Conservation (phyloP, 37 sponge, comb jelly and placozoan genomes). For the Amphimedon queenslandica region DNA sequence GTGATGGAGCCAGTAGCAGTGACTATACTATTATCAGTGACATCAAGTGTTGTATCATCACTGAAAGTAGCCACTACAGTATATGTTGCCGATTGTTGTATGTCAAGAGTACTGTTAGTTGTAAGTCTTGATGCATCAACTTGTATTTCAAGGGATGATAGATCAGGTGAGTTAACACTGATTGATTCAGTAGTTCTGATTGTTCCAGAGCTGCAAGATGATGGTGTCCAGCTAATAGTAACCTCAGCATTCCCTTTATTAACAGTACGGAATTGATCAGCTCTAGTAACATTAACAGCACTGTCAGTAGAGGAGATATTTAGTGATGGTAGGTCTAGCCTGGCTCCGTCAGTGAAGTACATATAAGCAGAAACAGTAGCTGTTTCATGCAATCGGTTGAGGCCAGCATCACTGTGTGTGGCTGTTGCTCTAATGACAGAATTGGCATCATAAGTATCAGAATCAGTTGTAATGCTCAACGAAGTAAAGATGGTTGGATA, state of each 20-base stretch:
- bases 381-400: background rate
- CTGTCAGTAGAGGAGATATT: background rate
- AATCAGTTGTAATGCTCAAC: conserved; percentile 1
- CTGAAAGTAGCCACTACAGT: conserved; percentile 3
- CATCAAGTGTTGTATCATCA: conserved; percentile 6
- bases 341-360: conserved; percentile 58
- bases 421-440: conserved; percentile 17
- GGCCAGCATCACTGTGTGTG: background rate
- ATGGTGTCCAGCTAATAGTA: background rate
- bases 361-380: conserved; percentile 34
- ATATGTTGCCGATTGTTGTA: background rate
- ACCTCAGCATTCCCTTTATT: conserved; percentile 1
- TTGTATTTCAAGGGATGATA: background rate
- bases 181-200: background rate
- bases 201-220: background rate
- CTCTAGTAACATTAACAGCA: background rate
- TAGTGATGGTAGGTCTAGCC: conserved; percentile 1
- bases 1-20: background rate
- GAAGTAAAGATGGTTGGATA: conserved; percentile 33
- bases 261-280: background rate
- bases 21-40: background rate
- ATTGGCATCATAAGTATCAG: conserved; percentile 5
- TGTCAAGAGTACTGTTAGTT: background rate
- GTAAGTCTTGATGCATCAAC: background rate
- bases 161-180: background rate